A percentile compares a stretch with the other conserved stretches of the same genome.
phyloP scores from a whole-genome alignment of 2,797 vertebrate species.

The Silurus lanzhouensis region DNA sequence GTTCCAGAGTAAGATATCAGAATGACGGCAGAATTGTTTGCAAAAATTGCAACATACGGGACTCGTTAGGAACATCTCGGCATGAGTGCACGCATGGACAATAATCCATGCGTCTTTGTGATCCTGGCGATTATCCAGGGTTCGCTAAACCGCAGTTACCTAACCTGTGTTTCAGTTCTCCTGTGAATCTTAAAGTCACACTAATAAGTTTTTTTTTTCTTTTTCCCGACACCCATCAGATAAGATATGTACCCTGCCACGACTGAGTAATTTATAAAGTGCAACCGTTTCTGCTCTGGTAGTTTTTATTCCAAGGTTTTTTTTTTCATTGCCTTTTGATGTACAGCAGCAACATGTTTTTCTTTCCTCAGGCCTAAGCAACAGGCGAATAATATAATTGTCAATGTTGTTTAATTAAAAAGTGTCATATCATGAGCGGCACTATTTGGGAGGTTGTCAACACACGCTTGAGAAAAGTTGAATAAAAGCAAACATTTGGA shows the following conservation, averaged over 20 bases:
- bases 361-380: slow-evolving; percentile 37
- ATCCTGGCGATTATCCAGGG: background rate
- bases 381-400: slow-evolving; percentile 29
- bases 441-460: background rate
- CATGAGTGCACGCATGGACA: slow-evolving; percentile 9
- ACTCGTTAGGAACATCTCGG: background rate
- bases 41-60: background rate
- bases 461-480: background rate
- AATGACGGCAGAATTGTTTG: background rate
- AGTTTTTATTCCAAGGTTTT: slow-evolving; percentile 29
- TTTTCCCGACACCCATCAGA: slow-evolving; percentile 30
- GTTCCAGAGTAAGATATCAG: background rate
- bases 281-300: slow-evolving; percentile 27
- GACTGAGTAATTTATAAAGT: slow-evolving; percentile 32
- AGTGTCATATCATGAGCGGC: background rate
- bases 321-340: slow-evolving; percentile 28
- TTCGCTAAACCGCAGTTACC: background rate
- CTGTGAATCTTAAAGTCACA: background rate
- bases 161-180: background rate
- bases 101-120: background rate
- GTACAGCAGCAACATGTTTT: slow-evolving; percentile 26
- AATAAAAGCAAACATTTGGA: background rate
- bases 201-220: background rate
- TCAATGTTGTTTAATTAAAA: background rate
- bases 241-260: slow-evolving; percentile 19